These are phyloP conservation scores for Megalops atlanticus DNA, from an alignment of 2,113 vertebrate species.

Conservation along the genomic window DNA sequence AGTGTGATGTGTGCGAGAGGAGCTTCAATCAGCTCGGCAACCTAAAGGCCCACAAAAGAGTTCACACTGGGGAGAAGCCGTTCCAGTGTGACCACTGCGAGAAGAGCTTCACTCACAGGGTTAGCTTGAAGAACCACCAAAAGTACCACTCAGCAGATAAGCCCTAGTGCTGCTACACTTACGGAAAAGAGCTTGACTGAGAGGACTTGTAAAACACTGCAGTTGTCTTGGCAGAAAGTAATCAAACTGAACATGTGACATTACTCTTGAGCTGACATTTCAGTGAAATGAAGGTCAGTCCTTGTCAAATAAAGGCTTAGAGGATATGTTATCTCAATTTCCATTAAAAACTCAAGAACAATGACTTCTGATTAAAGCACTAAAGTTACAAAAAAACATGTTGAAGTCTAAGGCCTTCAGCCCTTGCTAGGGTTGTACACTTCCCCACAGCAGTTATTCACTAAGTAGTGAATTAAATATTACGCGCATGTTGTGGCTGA, in stretches of 20 bases:
- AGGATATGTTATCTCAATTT: background rate
- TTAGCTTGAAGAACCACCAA: conserved; percentile 38
- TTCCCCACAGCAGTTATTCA: background rate
- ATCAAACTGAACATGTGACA: background rate
- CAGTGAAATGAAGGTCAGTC: background rate
- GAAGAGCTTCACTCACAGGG: conserved; percentile 34
- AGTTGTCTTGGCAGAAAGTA: background rate
- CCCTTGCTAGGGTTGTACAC: background rate
- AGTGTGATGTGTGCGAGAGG: background rate
- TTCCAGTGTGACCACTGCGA: conserved; percentile 15
- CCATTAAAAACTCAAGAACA: background rate
- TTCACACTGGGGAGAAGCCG: background rate
- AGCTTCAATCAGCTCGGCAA: conserved; percentile 8
- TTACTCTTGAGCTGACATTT: background rate
- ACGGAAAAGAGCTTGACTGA: background rate
- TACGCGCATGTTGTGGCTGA: background rate
- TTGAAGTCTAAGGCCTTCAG: background rate
- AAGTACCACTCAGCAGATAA: conserved; percentile 28
- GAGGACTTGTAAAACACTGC: background rate
- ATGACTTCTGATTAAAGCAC: background rate
- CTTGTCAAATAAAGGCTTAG: background rate
- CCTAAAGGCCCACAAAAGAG: conserved; percentile 3
- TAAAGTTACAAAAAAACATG: background rate
- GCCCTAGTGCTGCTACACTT: background rate
- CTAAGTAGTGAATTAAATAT: background rate